Evolutionary conservation across 2,888 invertebrate genomes (phyloP).

Genomic region (Chrysolina haemoptera): DNA sequence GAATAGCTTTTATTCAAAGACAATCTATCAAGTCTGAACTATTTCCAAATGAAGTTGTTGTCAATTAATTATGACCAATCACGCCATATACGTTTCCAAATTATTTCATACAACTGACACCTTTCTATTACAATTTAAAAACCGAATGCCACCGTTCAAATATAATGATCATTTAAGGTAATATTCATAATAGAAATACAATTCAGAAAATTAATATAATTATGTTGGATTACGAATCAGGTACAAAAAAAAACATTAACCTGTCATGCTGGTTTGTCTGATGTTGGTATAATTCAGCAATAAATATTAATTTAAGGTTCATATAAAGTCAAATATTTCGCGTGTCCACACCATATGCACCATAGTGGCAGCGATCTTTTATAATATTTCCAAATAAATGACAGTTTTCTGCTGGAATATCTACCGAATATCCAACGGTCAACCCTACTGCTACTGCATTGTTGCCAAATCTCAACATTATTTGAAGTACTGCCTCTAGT

Average conservation of each 20-base stretch:
- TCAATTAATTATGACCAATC: not conserved
- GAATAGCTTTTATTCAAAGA: too few relatives aligned
- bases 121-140: constrained; percentile 21
- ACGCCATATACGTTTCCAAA: not conserved
- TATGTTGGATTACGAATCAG: constrained; percentile 24
- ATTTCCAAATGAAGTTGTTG: too few relatives aligned
- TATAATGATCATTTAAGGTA: constrained; percentile 21
- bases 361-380: too few relatives aligned
- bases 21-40: too few relatives aligned
- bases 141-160: constrained; percentile 10
- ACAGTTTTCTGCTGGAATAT: too few relatives aligned
- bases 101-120: constrained; percentile 19
- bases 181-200: constrained; percentile 23
- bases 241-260: constrained; percentile 31
- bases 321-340: too few relatives aligned
- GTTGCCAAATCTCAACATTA: too few relatives aligned
- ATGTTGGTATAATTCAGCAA: constrained; percentile 26
- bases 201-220: constrained; percentile 34
- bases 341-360: too few relatives aligned
- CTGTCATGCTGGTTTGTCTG: constrained; percentile 12
- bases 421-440: too few relatives aligned
- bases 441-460: too few relatives aligned
- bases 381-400: too few relatives aligned
- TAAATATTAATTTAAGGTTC: constrained; percentile 13
- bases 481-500: too few relatives aligned